Base-by-base conservation (phyloP, 2,888 invertebrate species). In the Troides oblongomaculatus region DNA sequence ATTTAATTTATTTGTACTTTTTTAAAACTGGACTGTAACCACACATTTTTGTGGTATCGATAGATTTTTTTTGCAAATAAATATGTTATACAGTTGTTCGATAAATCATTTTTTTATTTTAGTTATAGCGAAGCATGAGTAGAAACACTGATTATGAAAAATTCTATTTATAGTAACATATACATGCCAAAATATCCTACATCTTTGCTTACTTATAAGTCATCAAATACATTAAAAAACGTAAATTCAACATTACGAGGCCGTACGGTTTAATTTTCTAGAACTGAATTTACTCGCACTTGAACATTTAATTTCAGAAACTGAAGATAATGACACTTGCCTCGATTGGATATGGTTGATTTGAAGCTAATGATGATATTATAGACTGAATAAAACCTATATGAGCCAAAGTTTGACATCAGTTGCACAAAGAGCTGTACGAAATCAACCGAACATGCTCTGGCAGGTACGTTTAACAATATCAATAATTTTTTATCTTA, bases 221-320 rank as follows among this genome's bases (percentile, higher is more conserved):
- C 58, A 50, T 58, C 46, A 46, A n/a, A 59, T 66, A 58, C 30
- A 53, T 58, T 69, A 57, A 23, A 69, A 69, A 62, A 64, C 58
- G 25, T n/a, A 58, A 64, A 12, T 58, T 65, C 3, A 61, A 62
- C 39, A 23, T 59, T 60, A 60, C 36, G 21, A 63, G 53, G 56
- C 39, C 62, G 60, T 39, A 70, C 59, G 53, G 62, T 66, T 63
- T 50, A 62, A 50, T 70, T 66, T 53, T 62, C 56, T 43, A 36
- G 50, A 36, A 39, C n/a, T 30, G 30, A 30, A 39, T 70, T 25
- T 66, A 70, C 62, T 39, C 63, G 63, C 63, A 66, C 66, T 62
- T 70, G 70, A 70, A 63, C 69, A 21, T 56, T 18, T 70, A 70
- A 66, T 66, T 70, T 63, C 63, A 59, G 70, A 70, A 70, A 70